phyloP scores from a whole-genome alignment of 2,113 vertebrate species.

The Vombatus ursinus region DNA sequence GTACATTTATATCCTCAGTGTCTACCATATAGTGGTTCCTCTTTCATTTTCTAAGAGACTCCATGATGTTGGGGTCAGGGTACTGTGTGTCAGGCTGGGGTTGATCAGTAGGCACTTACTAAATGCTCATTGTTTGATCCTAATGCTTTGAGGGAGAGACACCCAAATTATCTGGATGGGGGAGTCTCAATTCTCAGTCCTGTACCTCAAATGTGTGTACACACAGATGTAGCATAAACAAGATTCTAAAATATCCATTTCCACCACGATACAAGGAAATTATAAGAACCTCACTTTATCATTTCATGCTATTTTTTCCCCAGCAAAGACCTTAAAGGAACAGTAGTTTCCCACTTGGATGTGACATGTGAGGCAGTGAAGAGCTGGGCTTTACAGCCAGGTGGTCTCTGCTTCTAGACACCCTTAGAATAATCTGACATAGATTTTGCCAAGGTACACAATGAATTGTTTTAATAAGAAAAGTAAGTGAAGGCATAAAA shows the following conservation, averaged over 20 bases:
- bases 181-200: background rate
- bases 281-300: slow-evolving; percentile 30
- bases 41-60: too few relatives aligned
- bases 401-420: slow-evolving; percentile 8
- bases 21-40: background rate
- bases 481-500: slow-evolving; percentile 38
- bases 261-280: slow-evolving; percentile 10
- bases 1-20: background rate
- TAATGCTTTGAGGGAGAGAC: background rate
- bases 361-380: background rate
- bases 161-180: background rate
- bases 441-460: slow-evolving; percentile 39
- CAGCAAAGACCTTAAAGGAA: slow-evolving; percentile 36
- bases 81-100: background rate
- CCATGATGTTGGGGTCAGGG: too few relatives aligned
- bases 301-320: slow-evolving; percentile 16
- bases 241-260: slow-evolving; percentile 34
- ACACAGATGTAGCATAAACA: background rate
- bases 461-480: slow-evolving; percentile 33
- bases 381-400: background rate
- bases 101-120: background rate
- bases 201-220: background rate
- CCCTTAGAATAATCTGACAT: background rate
- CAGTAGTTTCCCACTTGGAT: slow-evolving; percentile 24
- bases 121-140: background rate